Conservation (phyloP, 2,888 invertebrate species). For the Epistrophe grossulariae region DNA sequence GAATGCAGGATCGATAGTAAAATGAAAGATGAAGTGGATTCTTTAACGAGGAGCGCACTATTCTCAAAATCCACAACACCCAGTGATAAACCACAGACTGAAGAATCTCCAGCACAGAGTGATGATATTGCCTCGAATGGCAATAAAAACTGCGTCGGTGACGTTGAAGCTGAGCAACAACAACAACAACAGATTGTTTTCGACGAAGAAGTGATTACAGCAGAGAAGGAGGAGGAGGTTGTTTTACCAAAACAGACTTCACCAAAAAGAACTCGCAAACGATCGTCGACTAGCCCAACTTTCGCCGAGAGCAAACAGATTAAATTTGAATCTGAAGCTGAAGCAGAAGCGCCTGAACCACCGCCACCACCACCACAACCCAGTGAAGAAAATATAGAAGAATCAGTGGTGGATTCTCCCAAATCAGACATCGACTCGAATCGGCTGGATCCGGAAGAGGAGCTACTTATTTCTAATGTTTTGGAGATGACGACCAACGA, state of each 20-base stretch:
- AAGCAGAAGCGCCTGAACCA: slow-evolving; percentile 38
- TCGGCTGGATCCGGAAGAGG: slow-evolving; percentile 64
- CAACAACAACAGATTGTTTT: slow-evolving; percentile 12
- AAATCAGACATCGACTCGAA: slow-evolving; percentile 60
- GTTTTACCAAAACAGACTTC: slow-evolving; percentile 41
- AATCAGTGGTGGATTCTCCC: slow-evolving; percentile 38
- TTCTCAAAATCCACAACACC: slow-evolving; percentile 61
- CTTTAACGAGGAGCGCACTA: slow-evolving; percentile 32
- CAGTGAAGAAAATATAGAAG: slow-evolving; percentile 36
- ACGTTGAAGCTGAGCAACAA: neutral
- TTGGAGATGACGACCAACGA: slow-evolving; percentile 62
- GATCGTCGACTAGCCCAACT: slow-evolving; percentile 66
- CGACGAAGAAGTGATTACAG: slow-evolving; percentile 35
- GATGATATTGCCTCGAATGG: slow-evolving; percentile 60
- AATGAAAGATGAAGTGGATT: slow-evolving; percentile 67
- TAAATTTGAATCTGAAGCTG: slow-evolving; percentile 58
- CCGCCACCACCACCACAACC: slow-evolving; percentile 33
- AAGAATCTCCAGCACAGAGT: slow-evolving; percentile 69
- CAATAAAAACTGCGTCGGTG: slow-evolving; percentile 39
- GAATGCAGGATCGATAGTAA: slow-evolving; percentile 74
- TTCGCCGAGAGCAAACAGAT: slow-evolving; percentile 63
- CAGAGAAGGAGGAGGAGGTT: neutral
- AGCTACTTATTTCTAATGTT: slow-evolving; percentile 69
- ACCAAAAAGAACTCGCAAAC: slow-evolving; percentile 60
- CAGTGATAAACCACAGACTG: slow-evolving; percentile 75